These are phyloP conservation scores for Muscidifurax raptorellus DNA, from an alignment of 1,140 invertebrate species.

Conservation along the genomic window DNA sequence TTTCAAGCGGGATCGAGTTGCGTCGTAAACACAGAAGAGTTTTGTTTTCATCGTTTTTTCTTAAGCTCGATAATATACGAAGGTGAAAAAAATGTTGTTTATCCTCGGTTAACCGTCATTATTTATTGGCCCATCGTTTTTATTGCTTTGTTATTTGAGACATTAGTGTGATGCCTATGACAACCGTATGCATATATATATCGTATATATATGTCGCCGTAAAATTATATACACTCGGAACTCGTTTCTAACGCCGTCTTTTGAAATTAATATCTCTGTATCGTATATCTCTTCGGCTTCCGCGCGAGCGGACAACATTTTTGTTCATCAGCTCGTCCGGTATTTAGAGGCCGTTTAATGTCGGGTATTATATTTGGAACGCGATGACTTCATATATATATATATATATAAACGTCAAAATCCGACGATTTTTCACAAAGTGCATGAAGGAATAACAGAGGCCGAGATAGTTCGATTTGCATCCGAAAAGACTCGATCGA, in stretches of 20 bases:
- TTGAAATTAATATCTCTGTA: constrained; percentile 29
- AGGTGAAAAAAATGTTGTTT: constrained; percentile 28
- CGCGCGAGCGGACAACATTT: neutral
- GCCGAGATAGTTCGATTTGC: neutral
- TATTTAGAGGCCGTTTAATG: constrained; percentile 39
- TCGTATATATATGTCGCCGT: neutral
- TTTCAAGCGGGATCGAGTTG: too few species aligned
- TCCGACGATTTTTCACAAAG: neutral
- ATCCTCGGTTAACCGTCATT: neutral
- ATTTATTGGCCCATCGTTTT: constrained; percentile 18
- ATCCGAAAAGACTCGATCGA: constrained; percentile 5
- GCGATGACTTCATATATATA: constrained; percentile 18
- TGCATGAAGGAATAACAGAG: neutral
- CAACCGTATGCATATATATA: neutral
- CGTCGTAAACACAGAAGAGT: neutral
- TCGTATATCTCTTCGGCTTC: constrained; percentile 5
- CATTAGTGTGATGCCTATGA: constrained; percentile 17
- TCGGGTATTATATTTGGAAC: constrained; percentile 11
- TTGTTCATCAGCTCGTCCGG: neutral
- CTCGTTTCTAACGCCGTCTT: constrained; percentile 1
- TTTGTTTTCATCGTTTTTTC: constrained; percentile 2
- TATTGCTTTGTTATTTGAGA: constrained; percentile 40
- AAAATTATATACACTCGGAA: constrained; percentile 29
- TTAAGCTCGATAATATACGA: neutral
- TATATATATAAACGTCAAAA: too few species aligned